Evolutionary conservation across 2,888 invertebrate species (phyloP).

Genomic region (Caenorhabditis sinica): DNA sequence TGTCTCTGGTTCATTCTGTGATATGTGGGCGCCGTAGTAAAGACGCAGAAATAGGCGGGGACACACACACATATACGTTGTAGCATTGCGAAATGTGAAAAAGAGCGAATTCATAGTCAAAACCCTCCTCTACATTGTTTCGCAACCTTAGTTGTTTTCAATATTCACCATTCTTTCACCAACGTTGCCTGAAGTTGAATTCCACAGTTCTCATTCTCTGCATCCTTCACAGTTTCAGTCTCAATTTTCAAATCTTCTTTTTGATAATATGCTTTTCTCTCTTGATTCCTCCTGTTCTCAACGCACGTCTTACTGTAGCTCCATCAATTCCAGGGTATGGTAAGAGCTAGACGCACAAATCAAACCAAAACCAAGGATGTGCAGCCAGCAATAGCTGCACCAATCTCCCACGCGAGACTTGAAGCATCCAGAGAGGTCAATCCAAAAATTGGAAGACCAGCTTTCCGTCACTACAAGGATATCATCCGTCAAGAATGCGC

Average conservation of each 20-base stretch:
- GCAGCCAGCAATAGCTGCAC: not conserved
- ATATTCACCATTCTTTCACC: conserved; percentile 1
- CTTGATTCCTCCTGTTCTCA: not conserved
- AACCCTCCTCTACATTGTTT: conserved; percentile 50
- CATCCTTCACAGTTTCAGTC: not conserved
- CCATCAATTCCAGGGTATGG: conserved; percentile 42
- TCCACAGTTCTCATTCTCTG: conserved; percentile 41
- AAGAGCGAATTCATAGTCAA: conserved; percentile 40
- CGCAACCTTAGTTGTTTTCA: conserved; percentile 26
- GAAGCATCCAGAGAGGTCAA: not conserved
- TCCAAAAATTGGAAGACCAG: not conserved
- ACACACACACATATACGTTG: conserved; percentile 3
- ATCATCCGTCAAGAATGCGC: not conserved
- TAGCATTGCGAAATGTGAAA: conserved; percentile 57
- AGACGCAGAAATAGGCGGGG: conserved; percentile 40
- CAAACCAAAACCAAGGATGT: conserved; percentile 10
- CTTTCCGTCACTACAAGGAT: conserved; percentile 4
- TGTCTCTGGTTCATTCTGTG: conserved; percentile 11
- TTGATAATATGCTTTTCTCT: not conserved
- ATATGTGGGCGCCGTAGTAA: conserved; percentile 46
- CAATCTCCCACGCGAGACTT: not conserved
- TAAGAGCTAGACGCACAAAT: not conserved
- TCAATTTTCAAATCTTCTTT: not conserved
- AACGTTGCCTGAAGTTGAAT: no score
- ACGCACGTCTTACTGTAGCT: not conserved